Evolutionary conservation across 2,888 invertebrate species (phyloP), one percentile per base, ranked within the genome.

Genomic region (Alsophila aescularia): DNA sequence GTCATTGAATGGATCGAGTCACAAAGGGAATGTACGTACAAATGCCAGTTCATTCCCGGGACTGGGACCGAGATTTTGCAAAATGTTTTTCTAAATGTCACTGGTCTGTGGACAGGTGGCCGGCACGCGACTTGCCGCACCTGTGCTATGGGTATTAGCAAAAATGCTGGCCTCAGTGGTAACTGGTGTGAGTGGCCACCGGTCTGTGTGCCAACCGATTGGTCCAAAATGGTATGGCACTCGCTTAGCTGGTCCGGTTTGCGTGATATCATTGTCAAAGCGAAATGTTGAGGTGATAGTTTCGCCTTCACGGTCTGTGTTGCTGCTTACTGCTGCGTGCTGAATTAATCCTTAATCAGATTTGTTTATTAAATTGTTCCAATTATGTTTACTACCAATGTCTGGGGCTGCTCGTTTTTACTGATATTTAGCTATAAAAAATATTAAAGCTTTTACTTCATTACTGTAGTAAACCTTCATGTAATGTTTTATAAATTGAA

Each of bases 111-210:
- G 14, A 24, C 55, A 55, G 55, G 45, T 55, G 55, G 40, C 13
- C 15, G 55, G 58, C 64, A 64, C 62, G 62, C 52, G 64, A 54
- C 51, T 55, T 27, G 55, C 52, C 57, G 40, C 62, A 60, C 64
- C 62, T 60, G 60, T 49, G 35, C n/a, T 29, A 44, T 32, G 27
- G 29, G n/a, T 32, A 41, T 53, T 53, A 47, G n/a, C 41, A 36
- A 52, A 35, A 52, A 47, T 41, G 47, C 52, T 41, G 47, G 36
- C 41, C 41, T 16, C 31, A 53, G 31, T 36, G 31, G 31, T 21
- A 43, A 54, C 48, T 44, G 49, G 48, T 41, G 36, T 44, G 35
- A 15, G n/a, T 21, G 18, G 16, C 32, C 39, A 44, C 18, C 35
- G 14, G 52, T 32, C 35, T 34, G n/a, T 27, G 18, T 32, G 27